Evolutionary conservation across 2,113 vertebrate species (phyloP), one percentile per base, ranked within the genome.

Genomic region (Gallinago undulata): DNA sequence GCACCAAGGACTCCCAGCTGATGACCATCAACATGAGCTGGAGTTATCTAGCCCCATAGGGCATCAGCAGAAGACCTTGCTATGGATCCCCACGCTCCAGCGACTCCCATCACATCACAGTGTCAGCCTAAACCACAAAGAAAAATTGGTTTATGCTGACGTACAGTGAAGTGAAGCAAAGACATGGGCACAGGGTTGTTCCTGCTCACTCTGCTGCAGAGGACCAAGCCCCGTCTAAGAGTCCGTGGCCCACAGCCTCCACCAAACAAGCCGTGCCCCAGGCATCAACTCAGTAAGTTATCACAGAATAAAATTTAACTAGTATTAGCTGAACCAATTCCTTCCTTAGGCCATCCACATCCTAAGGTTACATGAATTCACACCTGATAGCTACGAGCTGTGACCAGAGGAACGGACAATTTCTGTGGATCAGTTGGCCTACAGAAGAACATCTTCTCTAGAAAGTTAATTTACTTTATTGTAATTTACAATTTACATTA

Each of bases 341-440:
- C 27, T 57, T 13, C 55, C 56, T 43, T 27, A 19, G 33, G 31
- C 59, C 37, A 17, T 0, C 8, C 1, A 19, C 31, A 7, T 31
- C 63, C 74, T 27, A 19, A 66, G 60, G 82, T 24, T 43, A 7
- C 12, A 27, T 35, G 51, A 73, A 57, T 57, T 74, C 35, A 43
- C 0, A 0, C 15, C 68, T 48, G 9, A 14, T 35, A 60, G 57
- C 62, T 41, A 19, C 0, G 3, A 39, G 53, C 53, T 85, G 67
- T 2, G 1, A 57, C 43, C 43, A n/a, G 0, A 0, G 17, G 39
- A 22, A 7, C 0, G 0, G 33, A 59, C 23, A 39, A 2, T n/a
- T 81, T 39, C 66, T 72, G 66, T 7, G 21, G 10, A 13, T 19
- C 73, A 39, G 24, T 8, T 84, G 76, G 35, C 18, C 63, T 37